These are phyloP conservation scores for Phylloscopus trochiloides DNA, from an alignment of 2,113 vertebrate genomes.

Conservation along the genomic window DNA sequence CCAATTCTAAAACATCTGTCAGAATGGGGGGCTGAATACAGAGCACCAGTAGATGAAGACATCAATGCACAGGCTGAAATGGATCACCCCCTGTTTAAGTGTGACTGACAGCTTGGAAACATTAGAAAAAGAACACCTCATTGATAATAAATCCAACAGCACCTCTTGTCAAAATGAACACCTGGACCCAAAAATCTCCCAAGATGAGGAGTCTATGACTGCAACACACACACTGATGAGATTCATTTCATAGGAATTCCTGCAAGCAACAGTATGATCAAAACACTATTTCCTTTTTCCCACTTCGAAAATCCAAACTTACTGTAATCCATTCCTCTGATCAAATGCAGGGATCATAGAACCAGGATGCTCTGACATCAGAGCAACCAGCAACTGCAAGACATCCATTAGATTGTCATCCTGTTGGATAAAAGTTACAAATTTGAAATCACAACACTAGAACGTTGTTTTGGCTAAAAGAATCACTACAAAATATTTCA, in stretches of 20 bases:
- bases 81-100: background rate
- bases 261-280: background rate
- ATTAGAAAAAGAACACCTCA: background rate
- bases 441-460: background rate
- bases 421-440: constrained; percentile 68
- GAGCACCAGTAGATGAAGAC: background rate
- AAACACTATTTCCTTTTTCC: background rate
- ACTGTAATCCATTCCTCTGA: constrained; percentile 95
- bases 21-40: background rate
- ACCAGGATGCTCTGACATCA: constrained; percentile 94
- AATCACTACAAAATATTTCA: background rate
- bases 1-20: background rate
- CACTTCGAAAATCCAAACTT: constrained; percentile 41
- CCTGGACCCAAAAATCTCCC: background rate
- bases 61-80: background rate
- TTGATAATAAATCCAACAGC: background rate
- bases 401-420: constrained; percentile 99
- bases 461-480: background rate
- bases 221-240: background rate
- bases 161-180: background rate
- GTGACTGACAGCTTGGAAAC: background rate
- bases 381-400: constrained; percentile 92
- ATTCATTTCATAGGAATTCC: background rate
- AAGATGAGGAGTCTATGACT: background rate
- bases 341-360: constrained; percentile 97